These are phyloP conservation scores for Aselliscus stoliczkanus DNA, from an alignment of 2,797 vertebrate genomes.

Conservation along the genomic window DNA sequence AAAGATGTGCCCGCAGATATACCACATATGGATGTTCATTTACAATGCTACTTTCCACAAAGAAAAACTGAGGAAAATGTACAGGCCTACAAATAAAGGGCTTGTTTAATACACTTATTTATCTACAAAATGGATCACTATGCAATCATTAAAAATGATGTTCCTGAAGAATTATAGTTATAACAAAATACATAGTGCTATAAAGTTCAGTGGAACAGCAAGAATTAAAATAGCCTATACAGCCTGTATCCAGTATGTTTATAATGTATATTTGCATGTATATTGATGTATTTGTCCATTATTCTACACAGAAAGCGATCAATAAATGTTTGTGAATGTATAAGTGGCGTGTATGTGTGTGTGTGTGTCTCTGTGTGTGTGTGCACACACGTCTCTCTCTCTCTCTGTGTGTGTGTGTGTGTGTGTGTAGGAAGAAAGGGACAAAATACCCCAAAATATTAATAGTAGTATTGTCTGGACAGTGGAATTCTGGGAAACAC, in stretches of 20 bases:
- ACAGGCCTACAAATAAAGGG: neutral
- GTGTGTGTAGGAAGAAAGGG: neutral
- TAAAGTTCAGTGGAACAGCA: neutral
- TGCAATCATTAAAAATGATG: constrained; percentile 33
- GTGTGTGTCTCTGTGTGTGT: neutral
- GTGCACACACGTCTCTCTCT: no score
- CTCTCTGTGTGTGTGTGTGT: neutral
- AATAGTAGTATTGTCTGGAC: neutral
- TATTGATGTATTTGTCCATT: neutral
- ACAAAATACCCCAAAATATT: neutral
- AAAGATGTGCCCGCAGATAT: neutral
- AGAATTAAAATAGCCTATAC: neutral
- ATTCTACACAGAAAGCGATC: neutral
- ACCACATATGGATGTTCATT: neutral
- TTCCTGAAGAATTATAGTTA: neutral
- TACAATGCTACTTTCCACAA: neutral
- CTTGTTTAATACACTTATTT: neutral
- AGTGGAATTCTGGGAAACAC: neutral
- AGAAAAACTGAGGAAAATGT: neutral
- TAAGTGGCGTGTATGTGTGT: neutral
- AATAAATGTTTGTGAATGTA: neutral
- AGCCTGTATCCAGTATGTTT: neutral
- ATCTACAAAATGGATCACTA: constrained; percentile 21
- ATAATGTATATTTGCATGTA: neutral
- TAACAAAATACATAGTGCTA: neutral